Evolutionary conservation across 2,797 vertebrate species (phyloP), one percentile per base, ranked within the genome.

Genomic region (Ceryle rudis): DNA sequence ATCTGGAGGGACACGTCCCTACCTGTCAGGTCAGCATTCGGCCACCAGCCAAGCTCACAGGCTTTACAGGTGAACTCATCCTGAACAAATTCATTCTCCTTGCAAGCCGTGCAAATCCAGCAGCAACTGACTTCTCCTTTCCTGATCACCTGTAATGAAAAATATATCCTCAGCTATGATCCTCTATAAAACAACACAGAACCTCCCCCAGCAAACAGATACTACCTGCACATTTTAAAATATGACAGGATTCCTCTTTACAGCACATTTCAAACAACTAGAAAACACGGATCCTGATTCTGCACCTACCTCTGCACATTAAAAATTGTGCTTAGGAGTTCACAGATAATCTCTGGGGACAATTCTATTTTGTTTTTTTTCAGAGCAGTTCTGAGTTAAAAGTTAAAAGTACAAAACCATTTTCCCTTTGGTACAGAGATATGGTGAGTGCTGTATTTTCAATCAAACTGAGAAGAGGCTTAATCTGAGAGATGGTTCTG

Each of bases 51-150:
- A 85, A 99, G 97, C 49, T 99, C 99, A 91, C 99, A 99, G 4
- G 99, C 99, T 97, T 99, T 99, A 97, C 99, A 99, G 14, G 99
- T 99, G 96, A 99, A 99, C 97, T 99, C 99, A 58, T 99, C 99
- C 97, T 99, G 99, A 93, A 99, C 99, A 14, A 97, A 98, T 74
- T 99, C 99, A 8, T 99, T 99, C 97, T 99, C 99, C 87, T 99
- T 99, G 95, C 99, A 99, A n/a, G 99, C 99, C 10, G 99, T 99
- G 94, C 99, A 99, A 97, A 99, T 99, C 99, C 99, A 99, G 81
- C 99, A 99, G 98, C 99, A 99, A 94, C 99, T 99, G 96, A 99
- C 99, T 97, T 99, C 99, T 46, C 99, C 99, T 97, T 99, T 99
- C 93, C 99, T 98, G 74, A 99, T 99, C 96, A 99, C 99, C 99